Base-by-base conservation (phyloP, 2,888 invertebrate species). In the Himalopsyche anomala region DNA sequence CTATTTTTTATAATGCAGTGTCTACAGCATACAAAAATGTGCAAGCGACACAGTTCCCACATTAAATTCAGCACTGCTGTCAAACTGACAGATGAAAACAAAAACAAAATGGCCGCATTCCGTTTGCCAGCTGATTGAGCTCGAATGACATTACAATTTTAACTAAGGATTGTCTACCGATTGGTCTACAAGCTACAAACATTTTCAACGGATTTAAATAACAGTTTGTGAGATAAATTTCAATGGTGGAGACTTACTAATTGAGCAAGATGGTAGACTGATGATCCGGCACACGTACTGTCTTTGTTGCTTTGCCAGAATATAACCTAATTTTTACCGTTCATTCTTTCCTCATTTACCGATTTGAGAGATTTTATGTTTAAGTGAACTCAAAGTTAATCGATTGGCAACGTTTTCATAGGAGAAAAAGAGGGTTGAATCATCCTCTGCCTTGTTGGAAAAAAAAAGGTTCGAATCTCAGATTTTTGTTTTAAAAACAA, bases 181-280 rank as follows among this genome's bases (percentile, higher is more conserved):
- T 11, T 38, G 38, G 36, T 36, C 74, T 74, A 74, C 36, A 74
- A 74, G 74, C 74, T 74, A 36, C 74, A 36, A 74, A 74, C 36
- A 74, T 74, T 74, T 15, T 62, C 5, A 62, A 62, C 36, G 74
- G 74, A 36, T 74, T 74, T 8, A 74, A 74, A 74, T 36, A 38
- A 74, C 12, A 74, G 12, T 12, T 38, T 51, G 51, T n/a, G 15
- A 51, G 51, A 15, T 51, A 15, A 51, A 15, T 51, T 51, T 51
- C 51, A 51, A 51, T 51, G 12, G 51, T 8, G 4, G 5, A 19
- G 74, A 74, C 74, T 74, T 74, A 74, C 74, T 74, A 36, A 36
- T 19, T 62, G 28, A 62, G 5, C 74, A 74, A 28, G 74, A 74
- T 36, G 74, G 36, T 12, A 15, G 74, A 15, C 51, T 51, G 51